Conservation (phyloP, 2,797 vertebrate genomes). For the Diceros bicornis region DNA sequence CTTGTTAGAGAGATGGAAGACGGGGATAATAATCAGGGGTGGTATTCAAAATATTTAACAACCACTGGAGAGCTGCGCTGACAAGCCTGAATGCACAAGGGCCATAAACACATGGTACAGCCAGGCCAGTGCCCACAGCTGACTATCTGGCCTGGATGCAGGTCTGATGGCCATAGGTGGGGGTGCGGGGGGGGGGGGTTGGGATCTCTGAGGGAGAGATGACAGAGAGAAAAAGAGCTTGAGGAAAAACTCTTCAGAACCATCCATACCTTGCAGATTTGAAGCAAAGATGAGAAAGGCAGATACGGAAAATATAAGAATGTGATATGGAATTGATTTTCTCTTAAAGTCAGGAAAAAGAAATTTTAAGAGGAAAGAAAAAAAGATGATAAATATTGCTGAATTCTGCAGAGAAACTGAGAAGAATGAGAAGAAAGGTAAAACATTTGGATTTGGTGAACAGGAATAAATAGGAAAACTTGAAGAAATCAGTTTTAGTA, state of each 20-base stretch:
- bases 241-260: background rate
- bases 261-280: background rate
- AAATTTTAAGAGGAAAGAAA: background rate
- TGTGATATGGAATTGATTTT: background rate
- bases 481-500: background rate
- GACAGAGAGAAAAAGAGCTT: background rate
- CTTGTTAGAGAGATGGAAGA: background rate
- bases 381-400: background rate
- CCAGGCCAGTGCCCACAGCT: rapidly evolving
- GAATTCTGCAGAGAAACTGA: background rate
- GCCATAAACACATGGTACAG: rapidly evolving
- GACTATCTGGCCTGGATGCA: background rate
- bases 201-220: background rate
- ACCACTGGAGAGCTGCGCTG: rapidly evolving
- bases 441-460: background rate
- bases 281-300: background rate
- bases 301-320: background rate
- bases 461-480: background rate
- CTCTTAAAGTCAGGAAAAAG: background rate
- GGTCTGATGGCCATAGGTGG: rapidly evolving
- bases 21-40: background rate
- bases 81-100: background rate
- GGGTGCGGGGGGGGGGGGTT: too few relatives aligned
- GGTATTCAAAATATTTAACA: background rate
- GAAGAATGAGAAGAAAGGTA: background rate